These are phyloP conservation scores for Diarsia dahlii DNA, from an alignment of 2,888 invertebrate genomes.

Conservation along the genomic window DNA sequence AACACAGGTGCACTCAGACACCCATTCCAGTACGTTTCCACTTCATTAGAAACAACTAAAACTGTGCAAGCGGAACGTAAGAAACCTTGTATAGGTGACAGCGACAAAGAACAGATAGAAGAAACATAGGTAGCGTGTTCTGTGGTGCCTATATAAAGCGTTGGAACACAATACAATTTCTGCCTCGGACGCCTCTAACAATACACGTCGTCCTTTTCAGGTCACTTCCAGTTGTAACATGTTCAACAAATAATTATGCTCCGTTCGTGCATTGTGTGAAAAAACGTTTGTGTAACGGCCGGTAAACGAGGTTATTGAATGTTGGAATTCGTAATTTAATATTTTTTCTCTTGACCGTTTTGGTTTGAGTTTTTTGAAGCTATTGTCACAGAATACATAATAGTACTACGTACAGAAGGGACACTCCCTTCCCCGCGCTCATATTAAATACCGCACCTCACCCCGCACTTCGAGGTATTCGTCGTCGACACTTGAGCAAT, in stretches of 20 bases:
- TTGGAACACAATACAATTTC: constrained; percentile 84
- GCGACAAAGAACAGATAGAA: constrained; percentile 77
- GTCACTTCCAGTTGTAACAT: constrained; percentile 85
- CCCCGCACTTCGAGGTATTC: too few species aligned
- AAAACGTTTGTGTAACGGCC: constrained; percentile 70
- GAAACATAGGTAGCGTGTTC: constrained; percentile 72
- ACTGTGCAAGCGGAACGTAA: constrained; percentile 63
- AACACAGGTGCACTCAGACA: constrained; percentile 44
- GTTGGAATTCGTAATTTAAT: constrained; percentile 54
- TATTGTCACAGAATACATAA: too few species aligned
- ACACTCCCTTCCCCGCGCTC: too few species aligned
- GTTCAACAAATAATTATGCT: constrained; percentile 84
- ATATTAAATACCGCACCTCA: too few species aligned
- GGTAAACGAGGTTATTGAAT: constrained; percentile 55
- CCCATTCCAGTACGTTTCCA: constrained; percentile 49
- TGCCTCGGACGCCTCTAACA: constrained; percentile 83
- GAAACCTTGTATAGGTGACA: constrained; percentile 77
- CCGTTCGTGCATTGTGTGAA: constrained; percentile 73
- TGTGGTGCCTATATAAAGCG: constrained; percentile 83
- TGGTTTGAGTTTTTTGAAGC: too few species aligned
- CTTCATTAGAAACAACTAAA: constrained; percentile 64
- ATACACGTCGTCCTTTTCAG: constrained; percentile 86
- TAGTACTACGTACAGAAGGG: too few species aligned
- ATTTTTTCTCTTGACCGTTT: too few species aligned
- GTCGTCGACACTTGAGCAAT: too few species aligned